Base-by-base conservation (phyloP, 2,113 vertebrate genomes). In the Vulpes ferrilata region DNA sequence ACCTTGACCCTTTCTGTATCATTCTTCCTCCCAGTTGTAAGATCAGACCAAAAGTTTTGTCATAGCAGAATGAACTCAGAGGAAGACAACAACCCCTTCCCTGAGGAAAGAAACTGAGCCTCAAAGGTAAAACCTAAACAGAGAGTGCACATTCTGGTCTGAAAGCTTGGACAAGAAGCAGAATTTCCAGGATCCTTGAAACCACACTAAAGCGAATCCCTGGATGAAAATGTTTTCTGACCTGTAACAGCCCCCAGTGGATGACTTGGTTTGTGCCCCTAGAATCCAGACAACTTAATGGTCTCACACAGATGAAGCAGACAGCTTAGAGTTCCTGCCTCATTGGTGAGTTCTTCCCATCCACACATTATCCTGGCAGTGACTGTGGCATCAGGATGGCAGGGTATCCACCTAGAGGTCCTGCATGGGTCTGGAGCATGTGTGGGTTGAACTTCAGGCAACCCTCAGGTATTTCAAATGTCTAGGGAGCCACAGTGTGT, bases 111-210 rank as follows among this genome's bases (percentile, higher is more conserved):
- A 96, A 79, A 74, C 62, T 48, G 93, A 83, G 23, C 90, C 67
- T 88, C 27, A 55, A 71, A 84, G 88, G 59, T 64, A 71, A 57
- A 59, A 38, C 59, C 57, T 59, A 80, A 90, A 69, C 87, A 59
- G 76, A 97, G 80, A 19, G 11, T 25, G 0, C 2, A 69, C 35
- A 1, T 71, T 93, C 62, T 76, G 2, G 11, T 79, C 32, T 67
- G 60, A 57, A 96, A 64, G 59, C 15, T 9, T 71, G 27, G 64
- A 86, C 35, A 76, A 93, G 53, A 64, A 83, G 43, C 88, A 71
- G 79, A 69, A 83, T 96, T 83, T 69, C 62, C 73, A 95, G 85
- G 94, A 81, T 62, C 35, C 64, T 88, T 22, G 82, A 74, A 73
- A 69, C 11, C 32, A 85, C 25, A 16, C 64, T 62, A 48, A 4